Percentiles rank a stretch among this genome's conserved stretches.
phyloP scores from a whole-genome alignment of 2,888 invertebrate genomes.

The Hypercompe scribonia region DNA sequence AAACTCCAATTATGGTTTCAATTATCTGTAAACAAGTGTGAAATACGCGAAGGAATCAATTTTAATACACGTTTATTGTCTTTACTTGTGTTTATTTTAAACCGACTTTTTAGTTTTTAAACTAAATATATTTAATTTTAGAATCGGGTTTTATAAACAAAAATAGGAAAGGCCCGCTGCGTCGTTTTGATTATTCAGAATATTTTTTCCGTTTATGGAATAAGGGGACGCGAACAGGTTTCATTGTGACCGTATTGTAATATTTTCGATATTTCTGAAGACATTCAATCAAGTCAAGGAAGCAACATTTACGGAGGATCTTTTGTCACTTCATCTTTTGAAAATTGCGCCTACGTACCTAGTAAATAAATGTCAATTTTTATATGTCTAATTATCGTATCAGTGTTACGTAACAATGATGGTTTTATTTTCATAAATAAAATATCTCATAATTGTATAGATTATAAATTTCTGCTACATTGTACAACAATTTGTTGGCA shows the following conservation, averaged over 20 bases:
- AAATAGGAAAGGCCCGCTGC: neutral
- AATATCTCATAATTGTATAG: no score
- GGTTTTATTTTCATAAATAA: no score
- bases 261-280: neutral
- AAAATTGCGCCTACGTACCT: neutral
- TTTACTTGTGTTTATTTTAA: no score
- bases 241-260: neutral
- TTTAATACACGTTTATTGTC: no score
- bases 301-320: neutral
- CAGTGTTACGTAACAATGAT: no score
- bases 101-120: no score
- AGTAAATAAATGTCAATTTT: neutral
- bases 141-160: neutral
- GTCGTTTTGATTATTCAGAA: neutral
- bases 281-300: neutral
- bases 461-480: no score
- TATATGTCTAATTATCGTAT: neutral
- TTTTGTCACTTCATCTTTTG: neutral
- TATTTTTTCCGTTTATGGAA: neutral
- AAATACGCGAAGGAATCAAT: neutral
- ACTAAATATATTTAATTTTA: no score
- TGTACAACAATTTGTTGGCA: no score
- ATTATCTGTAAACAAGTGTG: neutral
- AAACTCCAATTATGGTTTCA: conserved; percentile 3
- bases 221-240: neutral